These are phyloP conservation scores for Drosophila subsilvestris DNA, from an alignment of 2,888 invertebrate species.

Conservation along the genomic window DNA sequence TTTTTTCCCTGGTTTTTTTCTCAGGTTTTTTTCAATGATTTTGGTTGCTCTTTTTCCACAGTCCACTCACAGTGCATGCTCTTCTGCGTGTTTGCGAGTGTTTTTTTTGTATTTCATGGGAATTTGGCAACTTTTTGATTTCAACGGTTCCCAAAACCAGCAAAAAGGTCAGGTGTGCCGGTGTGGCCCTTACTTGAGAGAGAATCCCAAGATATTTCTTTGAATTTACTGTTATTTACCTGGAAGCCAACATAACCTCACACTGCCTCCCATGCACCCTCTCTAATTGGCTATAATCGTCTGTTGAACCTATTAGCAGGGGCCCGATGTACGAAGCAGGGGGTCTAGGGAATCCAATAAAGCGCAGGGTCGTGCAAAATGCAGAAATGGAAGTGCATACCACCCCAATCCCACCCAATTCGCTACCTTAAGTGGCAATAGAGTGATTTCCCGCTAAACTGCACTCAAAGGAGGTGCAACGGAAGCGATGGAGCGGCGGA, in stretches of 20 bases:
- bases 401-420: constrained; percentile 5
- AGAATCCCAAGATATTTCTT: constrained; percentile 4
- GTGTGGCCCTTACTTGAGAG: neutral
- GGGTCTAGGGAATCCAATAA: constrained; percentile 67
- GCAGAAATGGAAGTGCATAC: constrained; percentile 8
- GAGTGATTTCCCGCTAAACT: neutral
- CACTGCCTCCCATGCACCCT: constrained; percentile 10
- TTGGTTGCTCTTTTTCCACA: constrained; percentile 7
- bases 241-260: constrained; percentile 53
- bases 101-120: constrained; percentile 51
- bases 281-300: constrained; percentile 70
- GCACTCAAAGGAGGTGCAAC: neutral
- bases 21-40: constrained; percentile 29
- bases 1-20: constrained; percentile 22
- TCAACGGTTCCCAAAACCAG: constrained; percentile 21
- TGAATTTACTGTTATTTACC: constrained; percentile 20
- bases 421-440: neutral
- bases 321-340: neutral
- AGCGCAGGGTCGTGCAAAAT: constrained; percentile 24
- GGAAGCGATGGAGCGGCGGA: neutral
- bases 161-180: constrained; percentile 49
- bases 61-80: constrained; percentile 2
- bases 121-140: constrained; percentile 48
- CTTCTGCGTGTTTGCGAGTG: constrained; percentile 1
- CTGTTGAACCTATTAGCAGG: constrained; percentile 67